Conservation (phyloP, 1,140 invertebrate species). For the Daktulosphaira vitifoliae region DNA sequence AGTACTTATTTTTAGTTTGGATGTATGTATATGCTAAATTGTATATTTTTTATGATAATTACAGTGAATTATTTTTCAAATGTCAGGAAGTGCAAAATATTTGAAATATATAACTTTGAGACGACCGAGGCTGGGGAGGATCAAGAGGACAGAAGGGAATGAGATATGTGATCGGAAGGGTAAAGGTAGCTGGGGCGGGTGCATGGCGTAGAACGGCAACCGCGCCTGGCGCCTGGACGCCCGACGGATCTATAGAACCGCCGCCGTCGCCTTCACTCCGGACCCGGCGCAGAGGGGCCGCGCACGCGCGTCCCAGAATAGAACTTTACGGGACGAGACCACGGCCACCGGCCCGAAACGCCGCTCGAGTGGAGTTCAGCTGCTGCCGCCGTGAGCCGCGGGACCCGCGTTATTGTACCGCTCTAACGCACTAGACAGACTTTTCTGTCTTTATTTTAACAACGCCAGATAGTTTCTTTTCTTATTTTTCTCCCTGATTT, state of each 20-base stretch:
- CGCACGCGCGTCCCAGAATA: constrained; percentile 33
- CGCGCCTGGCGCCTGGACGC: constrained; percentile 33
- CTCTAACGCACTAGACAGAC: constrained; percentile 28
- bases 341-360: constrained; percentile 28
- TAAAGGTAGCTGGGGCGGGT: neutral
- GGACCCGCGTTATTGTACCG: constrained; percentile 31
- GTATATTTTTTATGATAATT: no score
- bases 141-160: neutral
- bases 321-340: constrained; percentile 15
- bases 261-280: constrained; percentile 8
- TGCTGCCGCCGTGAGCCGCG: constrained; percentile 33
- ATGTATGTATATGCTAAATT: no score
- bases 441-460: constrained; percentile 23
- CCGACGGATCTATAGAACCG: constrained; percentile 31
- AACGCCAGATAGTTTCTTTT: constrained; percentile 20
- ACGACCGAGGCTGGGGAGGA: neutral
- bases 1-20: no score
- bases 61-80: no score
- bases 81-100: neutral
- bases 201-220: constrained; percentile 10
- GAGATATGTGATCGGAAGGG: neutral
- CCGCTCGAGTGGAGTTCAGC: constrained; percentile 31
- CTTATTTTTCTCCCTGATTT: constrained; percentile 23
- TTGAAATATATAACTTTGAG: constrained; percentile 8
- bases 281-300: constrained; percentile 5